Base-by-base conservation (phyloP, 2,113 vertebrate genomes). In the Acanthisitta chloris region DNA sequence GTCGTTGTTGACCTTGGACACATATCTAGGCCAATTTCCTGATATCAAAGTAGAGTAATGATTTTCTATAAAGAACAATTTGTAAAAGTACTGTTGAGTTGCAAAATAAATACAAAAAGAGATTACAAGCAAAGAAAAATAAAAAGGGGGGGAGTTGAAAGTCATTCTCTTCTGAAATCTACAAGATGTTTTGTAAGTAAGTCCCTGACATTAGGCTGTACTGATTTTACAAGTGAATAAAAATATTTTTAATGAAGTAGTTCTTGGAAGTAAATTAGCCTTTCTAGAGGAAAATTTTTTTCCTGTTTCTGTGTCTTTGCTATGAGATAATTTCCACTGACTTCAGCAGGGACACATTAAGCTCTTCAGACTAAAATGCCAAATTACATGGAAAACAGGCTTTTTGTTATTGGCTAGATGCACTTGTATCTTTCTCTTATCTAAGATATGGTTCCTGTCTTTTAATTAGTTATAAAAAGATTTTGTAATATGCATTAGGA, bases 1-100 rank as follows among this genome's bases (percentile, higher is more conserved):
- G 0, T 99, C 99, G 0, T 95, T 99, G 66, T 96, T 99, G 93
- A 99, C 99, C 12, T 95, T 99, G 97, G 99, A 99, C 61, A 99
- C 97, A 8, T 99, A 99, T 94, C 97, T 99, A 91, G 98, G 97
- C 80, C 99, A 99, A 91, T 99, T 99, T 97, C 99, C 99, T 54
- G 99, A 99, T 95, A 99, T 99, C 79, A 99, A 99, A 98, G 99
- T 99, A 98, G 21, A 88, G 94, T 94, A 81, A 78, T 84, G 51
- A 69, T 58, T 95, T 84, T 70, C 58, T 89, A 4, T 86, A 85
- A 92, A 90, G 61, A 14, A 40, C 62, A 84, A 49, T 82, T 82
- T 81, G 42, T 76, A 90, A 96, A 90, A 54, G 87, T 57, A 28
- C 20, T 38, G 4, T 69, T 72, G 52, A 76, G 28, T 48, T 59